Evolutionary conservation across 2,113 vertebrate species (phyloP).

Genomic region (Pteronura brasiliensis): DNA sequence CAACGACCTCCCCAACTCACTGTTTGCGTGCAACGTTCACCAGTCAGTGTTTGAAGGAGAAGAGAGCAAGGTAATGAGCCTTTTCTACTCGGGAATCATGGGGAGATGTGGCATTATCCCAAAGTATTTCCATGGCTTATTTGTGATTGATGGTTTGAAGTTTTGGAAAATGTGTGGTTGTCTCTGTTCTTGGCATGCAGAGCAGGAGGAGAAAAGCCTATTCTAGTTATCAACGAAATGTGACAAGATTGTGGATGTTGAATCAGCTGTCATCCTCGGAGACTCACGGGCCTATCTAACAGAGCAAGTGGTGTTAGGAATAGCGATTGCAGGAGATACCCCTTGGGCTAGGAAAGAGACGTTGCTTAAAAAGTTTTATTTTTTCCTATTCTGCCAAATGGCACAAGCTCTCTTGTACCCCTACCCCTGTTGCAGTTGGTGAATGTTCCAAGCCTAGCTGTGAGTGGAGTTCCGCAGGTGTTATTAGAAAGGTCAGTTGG

Average conservation of each 20-base stretch:
- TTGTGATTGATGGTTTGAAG: neutral
- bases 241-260: neutral
- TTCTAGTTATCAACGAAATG: neutral
- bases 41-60: conserved; percentile 90
- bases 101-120: neutral
- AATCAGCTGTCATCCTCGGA: neutral
- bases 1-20: conserved; percentile 89
- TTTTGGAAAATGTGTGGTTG: neutral
- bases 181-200: neutral
- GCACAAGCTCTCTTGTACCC: neutral
- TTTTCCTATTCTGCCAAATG: neutral
- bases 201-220: neutral
- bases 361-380: neutral
- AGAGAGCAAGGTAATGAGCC: conserved; percentile 86
- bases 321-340: neutral
- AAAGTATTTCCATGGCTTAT: neutral
- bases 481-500: neutral
- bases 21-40: conserved; percentile 91
- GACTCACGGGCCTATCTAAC: neutral
- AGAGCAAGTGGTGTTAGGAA: neutral
- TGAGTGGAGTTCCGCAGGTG: neutral
- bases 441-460: neutral
- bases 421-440: neutral
- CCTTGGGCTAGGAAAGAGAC: neutral
- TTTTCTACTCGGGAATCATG: neutral